Percentiles rank a stretch among this genome's conserved stretches.
These are phyloP conservation scores for Drosophila mulleri DNA, from an alignment of 2,888 invertebrate species.

Conservation along the genomic window DNA sequence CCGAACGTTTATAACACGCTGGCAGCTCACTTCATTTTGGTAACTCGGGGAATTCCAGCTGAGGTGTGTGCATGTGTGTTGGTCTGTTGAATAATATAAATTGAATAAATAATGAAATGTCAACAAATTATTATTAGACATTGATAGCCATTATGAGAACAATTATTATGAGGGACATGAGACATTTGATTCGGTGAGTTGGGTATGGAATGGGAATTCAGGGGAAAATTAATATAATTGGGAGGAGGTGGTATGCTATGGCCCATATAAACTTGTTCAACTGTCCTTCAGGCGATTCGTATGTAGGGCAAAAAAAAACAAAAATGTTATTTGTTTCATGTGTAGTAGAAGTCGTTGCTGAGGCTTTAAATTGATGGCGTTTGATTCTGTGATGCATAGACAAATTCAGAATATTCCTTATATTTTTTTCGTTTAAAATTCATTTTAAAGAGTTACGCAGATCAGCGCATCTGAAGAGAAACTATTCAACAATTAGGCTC, in stretches of 20 bases:
- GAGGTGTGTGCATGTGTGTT: background rate
- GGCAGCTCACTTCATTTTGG: constrained; percentile 1
- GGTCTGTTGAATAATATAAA: constrained; percentile 10
- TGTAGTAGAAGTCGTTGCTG: background rate
- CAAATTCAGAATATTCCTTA: no score
- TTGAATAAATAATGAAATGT: constrained; percentile 3
- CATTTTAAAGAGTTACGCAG: no score
- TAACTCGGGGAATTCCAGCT: background rate
- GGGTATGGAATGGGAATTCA: background rate
- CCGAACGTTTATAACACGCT: background rate
- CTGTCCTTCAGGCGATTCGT: background rate
- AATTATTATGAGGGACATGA: background rate
- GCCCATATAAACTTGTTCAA: background rate
- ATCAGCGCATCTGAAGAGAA: no score
- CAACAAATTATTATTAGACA: background rate
- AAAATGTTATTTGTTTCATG: background rate
- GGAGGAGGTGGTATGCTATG: no score
- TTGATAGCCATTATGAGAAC: background rate
- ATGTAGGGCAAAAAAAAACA: background rate
- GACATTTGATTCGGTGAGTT: background rate
- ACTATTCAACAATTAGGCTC: no score
- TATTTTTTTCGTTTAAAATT: no score
- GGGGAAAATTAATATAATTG: background rate
- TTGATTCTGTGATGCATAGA: background rate
- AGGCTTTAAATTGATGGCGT: no score